Evolutionary conservation across 64 coral and sea anemone genomes (phyloP), one percentile per base, ranked within the genome.

Genomic region (Exaiptasia diaphana): DNA sequence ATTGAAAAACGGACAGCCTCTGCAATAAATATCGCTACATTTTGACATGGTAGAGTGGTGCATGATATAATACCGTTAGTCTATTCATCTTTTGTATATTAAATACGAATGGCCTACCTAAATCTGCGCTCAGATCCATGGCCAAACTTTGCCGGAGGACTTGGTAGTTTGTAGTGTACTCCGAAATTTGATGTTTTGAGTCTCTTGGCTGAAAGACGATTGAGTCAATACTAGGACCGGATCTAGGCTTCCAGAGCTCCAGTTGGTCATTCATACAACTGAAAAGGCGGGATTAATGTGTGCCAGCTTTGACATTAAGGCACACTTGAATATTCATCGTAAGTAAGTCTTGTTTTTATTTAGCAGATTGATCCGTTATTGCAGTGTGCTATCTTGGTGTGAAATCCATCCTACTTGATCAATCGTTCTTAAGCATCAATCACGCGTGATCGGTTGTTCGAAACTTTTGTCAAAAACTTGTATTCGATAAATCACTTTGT

Each of bases 151-250:
- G 30, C 69, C 38, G 0, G 41, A 49, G 44, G 39, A 73, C 61
- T 65, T 65, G 61, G 61, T 35, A 65, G 61, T 65, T 62, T 35
- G 61, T 65, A 65, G 61, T 35, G 38, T 35, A 15, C 61, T 65
- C 32, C 82, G 60, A 39, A 85, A 69, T 64, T 49, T 14, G 42
- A 46, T 74, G 68, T 85, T 63, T 74, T 64, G 82, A 85, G 69
- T 71, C 37, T 73, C 61, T 65, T 37, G 30, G 61, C 14, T 35
- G 61, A 65, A 35, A 10, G 61, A 38, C 61, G 61, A 50, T 85
- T 64, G 82, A 85, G 53, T 85, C 82, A 85, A 85, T 57, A 85
- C 68, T 74, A 42, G 42, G n/a, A 74, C 82, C 82, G 82, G 82
- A 85, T 85, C 82, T 74, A 74, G 37, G 82, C 82, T 74, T 85